A percentile compares a stretch with the other conserved stretches of the same genome.
These are phyloP conservation scores for Paguma larvata DNA, from an alignment of 2,797 vertebrate species.

Conservation along the genomic window DNA sequence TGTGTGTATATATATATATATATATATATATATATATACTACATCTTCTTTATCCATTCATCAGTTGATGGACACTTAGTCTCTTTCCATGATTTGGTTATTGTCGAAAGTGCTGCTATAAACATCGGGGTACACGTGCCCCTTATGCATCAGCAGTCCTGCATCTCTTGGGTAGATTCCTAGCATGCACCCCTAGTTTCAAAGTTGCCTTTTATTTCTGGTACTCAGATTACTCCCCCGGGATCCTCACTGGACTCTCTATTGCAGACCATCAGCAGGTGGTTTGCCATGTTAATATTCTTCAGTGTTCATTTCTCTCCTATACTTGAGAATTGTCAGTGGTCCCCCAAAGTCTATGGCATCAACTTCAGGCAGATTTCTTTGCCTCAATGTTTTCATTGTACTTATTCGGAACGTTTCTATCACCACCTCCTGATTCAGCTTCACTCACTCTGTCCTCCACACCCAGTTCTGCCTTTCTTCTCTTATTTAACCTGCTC, in stretches of 20 bases:
- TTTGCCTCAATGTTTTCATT: neutral
- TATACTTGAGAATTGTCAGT: neutral
- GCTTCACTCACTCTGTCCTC: neutral
- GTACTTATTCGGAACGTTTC: neutral
- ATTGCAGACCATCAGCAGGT: neutral
- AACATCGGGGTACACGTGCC: too few species aligned
- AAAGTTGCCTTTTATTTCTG: neutral
- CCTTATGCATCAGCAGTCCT: too few species aligned
- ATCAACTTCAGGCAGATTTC: neutral
- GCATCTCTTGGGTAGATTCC: too few species aligned
- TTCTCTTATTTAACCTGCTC: neutral
- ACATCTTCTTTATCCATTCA: too few species aligned
- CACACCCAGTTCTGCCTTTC: too few species aligned
- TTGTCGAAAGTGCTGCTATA: too few species aligned
- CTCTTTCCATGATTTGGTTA: too few species aligned
- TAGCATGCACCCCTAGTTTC: too few species aligned
- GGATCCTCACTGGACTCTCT: neutral
- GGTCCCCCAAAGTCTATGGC: neutral
- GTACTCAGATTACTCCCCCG: neutral
- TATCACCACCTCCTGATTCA: neutral
- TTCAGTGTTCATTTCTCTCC: neutral
- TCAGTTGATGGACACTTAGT: too few species aligned
- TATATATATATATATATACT: too few species aligned
- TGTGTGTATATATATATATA: too few species aligned
- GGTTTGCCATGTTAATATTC: neutral